Base-by-base conservation (phyloP, 1,140 invertebrate species). In the Bombus superbus region DNA sequence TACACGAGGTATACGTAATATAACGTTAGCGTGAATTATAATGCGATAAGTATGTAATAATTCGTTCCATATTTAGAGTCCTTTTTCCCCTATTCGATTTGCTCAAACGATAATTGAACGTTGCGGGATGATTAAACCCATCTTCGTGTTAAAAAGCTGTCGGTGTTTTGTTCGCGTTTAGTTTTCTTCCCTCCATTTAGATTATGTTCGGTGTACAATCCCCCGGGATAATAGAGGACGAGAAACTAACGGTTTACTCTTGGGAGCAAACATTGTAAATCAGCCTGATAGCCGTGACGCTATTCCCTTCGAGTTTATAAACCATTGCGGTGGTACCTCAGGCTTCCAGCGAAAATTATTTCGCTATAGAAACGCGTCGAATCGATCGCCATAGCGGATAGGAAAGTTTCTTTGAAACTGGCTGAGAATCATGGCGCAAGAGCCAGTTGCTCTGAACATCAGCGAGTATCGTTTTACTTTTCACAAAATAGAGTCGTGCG, bases 181-280 rank as follows among this genome's bases (percentile, higher is more conserved):
- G 79, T 57, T 81, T 22, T 28, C 53, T 25, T 57, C 38, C 44
- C 9, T 69, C 22, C 76, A 71, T 80, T 72, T 38, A 6, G 53
- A 32, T 80, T 80, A 72, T 72, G 10, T 66, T 62, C 53, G 53
- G 53, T 79, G 75, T 53, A 64, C 66, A 85, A 79, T 79, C 75
- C 69, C 53, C 0, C n/a, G 40, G 64, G 68, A 80, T 85, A 85
- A 80, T 62, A 72, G 83, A 72, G 53, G 75, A 79, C 76, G 76
- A 62, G 68, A 79, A 84, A 85, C 83, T 72, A 85, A 80, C 76
- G 68, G 76, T 85, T 85, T 80, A 80, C 83, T 32, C 83, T n/a
- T 22, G 76, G 76, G 72, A 80, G 68, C 76, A 85, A 85, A 85
- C 83, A 85, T 85, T 85, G 83, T 80, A 85, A 85, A 85, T 85